Evolutionary conservation across 2,797 vertebrate genomes (phyloP).

Genomic region (Carduelis carduelis): DNA sequence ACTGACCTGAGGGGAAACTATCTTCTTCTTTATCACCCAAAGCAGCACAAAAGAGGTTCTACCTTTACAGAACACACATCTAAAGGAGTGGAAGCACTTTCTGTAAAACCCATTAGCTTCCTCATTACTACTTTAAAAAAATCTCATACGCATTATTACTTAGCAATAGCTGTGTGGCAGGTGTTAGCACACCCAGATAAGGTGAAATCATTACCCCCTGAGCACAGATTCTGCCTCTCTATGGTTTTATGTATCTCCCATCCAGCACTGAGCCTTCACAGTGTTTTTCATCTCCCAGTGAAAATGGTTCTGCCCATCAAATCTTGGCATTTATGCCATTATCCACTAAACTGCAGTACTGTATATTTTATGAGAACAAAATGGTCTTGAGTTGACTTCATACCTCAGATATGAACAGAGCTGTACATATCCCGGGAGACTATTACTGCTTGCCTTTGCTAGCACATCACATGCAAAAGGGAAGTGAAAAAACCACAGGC

Average conservation of each 20-base stretch:
- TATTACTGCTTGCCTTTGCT: conserved; percentile 28
- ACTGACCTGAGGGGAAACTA: not conserved
- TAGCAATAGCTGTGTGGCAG: not conserved
- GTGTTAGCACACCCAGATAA: not conserved
- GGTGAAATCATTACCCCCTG: not conserved
- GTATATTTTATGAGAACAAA: conserved; percentile 67
- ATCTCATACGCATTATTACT: not conserved
- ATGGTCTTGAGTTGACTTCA: conserved; percentile 53
- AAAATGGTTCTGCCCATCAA: conserved; percentile 56
- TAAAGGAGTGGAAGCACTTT: not conserved
- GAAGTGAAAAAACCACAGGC: not conserved
- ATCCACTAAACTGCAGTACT: conserved; percentile 43
- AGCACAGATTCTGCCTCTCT: not conserved
- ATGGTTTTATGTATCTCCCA: not conserved
- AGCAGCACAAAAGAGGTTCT: not conserved
- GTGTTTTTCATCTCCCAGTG: not conserved
- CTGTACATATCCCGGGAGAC: conserved; percentile 20
- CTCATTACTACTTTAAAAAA: not conserved
- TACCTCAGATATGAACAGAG: conserved; percentile 47
- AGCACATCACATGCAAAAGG: conserved; percentile 15
- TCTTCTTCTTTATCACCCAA: not conserved
- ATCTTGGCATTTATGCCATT: conserved; percentile 50
- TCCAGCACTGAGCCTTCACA: not conserved
- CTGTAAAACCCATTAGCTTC: not conserved
- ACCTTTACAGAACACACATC: not conserved